Conservation (phyloP, 2,888 invertebrate species). For the Leptodirus hochenwartii region DNA sequence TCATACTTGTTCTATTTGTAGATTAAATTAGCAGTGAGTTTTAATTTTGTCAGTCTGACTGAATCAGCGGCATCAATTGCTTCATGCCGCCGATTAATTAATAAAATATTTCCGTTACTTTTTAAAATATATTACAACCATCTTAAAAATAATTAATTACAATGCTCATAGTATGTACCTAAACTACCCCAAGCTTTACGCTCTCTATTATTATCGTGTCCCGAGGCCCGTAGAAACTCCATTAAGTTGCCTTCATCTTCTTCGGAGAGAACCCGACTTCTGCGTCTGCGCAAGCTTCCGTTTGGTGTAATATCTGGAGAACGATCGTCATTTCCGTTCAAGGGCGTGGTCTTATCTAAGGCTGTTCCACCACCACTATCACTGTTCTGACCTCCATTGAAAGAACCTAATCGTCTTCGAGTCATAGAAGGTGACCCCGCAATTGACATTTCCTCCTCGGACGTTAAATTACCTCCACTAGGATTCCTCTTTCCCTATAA, state of each 20-base stretch:
- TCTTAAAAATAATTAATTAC: too few species aligned
- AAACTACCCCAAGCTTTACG: slow-evolving; percentile 72
- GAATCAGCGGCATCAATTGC: too few species aligned
- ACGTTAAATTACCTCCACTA: slow-evolving; percentile 33
- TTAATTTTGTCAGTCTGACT: too few species aligned
- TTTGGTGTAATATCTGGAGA: slow-evolving; percentile 70
- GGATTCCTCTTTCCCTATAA: slow-evolving; percentile 20
- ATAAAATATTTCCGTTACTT: too few species aligned
- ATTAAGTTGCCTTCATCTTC: slow-evolving; percentile 73
- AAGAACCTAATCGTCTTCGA: slow-evolving; percentile 47
- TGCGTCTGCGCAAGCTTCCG: slow-evolving; percentile 63
- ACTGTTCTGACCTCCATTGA: slow-evolving; percentile 29
- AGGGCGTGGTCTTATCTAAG: slow-evolving; percentile 36
- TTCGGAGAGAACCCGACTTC: slow-evolving; percentile 64
- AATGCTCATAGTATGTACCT: slow-evolving; percentile 30
- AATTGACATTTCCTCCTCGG: slow-evolving; percentile 41
- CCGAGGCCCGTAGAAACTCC: slow-evolving; percentile 65
- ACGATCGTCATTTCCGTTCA: slow-evolving; percentile 19
- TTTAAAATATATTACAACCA: too few species aligned
- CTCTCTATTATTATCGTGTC: slow-evolving; percentile 55
- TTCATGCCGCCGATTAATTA: too few species aligned
- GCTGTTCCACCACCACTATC: slow-evolving; percentile 18
- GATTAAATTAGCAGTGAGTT: too few species aligned
- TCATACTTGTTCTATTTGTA: too few species aligned
- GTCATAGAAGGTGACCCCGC: slow-evolving; percentile 48